These are phyloP conservation scores for Malaclemys terrapin DNA, from an alignment of 2,113 vertebrate genomes.

Conservation along the genomic window DNA sequence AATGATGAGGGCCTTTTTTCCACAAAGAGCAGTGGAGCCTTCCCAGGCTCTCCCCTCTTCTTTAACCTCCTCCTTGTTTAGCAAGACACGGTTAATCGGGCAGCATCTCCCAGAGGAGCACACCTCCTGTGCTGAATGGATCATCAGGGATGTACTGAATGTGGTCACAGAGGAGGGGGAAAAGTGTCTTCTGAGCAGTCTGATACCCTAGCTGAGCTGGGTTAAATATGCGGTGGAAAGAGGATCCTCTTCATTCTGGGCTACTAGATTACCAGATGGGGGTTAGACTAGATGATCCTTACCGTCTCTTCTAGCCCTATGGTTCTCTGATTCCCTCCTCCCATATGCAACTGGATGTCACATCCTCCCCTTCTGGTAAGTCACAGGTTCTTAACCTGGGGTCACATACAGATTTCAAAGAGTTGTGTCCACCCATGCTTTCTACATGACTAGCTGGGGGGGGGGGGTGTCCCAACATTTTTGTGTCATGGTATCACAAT, in stretches of 20 bases:
- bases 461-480: background rate
- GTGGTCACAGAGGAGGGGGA: accelerated
- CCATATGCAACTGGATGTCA: accelerated
- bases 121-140: accelerated
- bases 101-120: background rate
- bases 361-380: background rate
- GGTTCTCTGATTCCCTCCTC: accelerated
- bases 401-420: background rate
- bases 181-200: background rate
- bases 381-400: background rate
- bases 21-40: accelerated
- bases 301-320: background rate
- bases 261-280: background rate
- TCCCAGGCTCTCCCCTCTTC: background rate
- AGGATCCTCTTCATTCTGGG: background rate
- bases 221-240: background rate
- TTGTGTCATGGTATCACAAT: accelerated
- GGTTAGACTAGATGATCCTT: too few relatives aligned
- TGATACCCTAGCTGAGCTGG: background rate
- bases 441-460: accelerated
- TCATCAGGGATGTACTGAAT: background rate
- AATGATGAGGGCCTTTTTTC: background rate
- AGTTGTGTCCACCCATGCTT: accelerated
- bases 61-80: background rate
- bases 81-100: accelerated